These are phyloP conservation scores for Alentia gelatinosa DNA, from an alignment of 2,888 invertebrate genomes.

Conservation along the genomic window DNA sequence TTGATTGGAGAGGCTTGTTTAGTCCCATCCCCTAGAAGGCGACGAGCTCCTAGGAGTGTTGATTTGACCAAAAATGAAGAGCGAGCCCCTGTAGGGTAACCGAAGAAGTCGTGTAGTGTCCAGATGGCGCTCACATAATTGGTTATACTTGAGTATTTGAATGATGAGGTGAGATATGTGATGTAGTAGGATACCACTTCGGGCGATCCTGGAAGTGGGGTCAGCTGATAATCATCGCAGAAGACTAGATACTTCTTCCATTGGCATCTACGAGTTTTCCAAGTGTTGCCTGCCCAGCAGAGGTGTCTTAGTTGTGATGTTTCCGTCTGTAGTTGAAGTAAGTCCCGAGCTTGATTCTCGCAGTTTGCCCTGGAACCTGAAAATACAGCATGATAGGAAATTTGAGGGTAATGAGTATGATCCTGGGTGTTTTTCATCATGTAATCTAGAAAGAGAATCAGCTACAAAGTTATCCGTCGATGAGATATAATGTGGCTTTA, in stretches of 20 bases:
- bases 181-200: not conserved
- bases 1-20: not conserved
- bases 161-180: not conserved
- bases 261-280: too few species aligned
- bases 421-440: too few species aligned
- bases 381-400: too few species aligned
- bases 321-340: too few species aligned
- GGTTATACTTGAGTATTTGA: not conserved
- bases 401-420: too few species aligned
- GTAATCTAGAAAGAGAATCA: too few species aligned
- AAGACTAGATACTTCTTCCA: not conserved
- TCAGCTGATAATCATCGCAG: not conserved
- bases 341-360: too few species aligned
- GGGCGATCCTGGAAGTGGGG: not conserved
- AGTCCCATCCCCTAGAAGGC: not conserved
- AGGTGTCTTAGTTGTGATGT: too few species aligned
- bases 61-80: not conserved
- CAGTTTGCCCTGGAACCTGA: too few species aligned
- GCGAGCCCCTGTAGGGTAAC: not conserved
- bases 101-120: not conserved
- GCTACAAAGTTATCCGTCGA: too few species aligned
- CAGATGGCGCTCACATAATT: not conserved
- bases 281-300: too few species aligned
- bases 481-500: too few species aligned
- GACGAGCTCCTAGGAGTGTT: not conserved